Conservation (phyloP, 2,113 vertebrate species). For the Coptodon rendalli region DNA sequence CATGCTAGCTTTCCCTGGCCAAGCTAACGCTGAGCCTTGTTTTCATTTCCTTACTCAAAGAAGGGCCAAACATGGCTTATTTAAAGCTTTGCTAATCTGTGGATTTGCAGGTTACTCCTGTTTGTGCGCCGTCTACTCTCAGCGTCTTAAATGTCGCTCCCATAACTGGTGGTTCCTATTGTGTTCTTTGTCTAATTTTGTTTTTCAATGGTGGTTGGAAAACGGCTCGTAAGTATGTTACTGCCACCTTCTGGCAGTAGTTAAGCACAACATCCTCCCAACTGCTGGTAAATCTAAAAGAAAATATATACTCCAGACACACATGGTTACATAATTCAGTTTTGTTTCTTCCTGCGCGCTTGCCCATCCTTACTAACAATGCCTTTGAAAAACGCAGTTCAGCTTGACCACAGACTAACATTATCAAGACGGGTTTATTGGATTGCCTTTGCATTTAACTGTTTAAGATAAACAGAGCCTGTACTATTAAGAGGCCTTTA, state of each 20-base stretch:
- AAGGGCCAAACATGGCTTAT: background rate
- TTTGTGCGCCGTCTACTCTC: background rate
- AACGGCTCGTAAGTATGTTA: background rate
- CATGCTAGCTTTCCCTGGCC: background rate
- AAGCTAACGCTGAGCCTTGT: background rate
- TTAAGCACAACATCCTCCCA: background rate
- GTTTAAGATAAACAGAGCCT: background rate
- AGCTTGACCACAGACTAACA: background rate
- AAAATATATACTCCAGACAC: background rate
- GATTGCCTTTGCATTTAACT: background rate
- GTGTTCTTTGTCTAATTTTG: background rate
- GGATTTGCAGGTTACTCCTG: background rate
- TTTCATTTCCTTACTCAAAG: background rate
- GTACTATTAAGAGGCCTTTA: background rate
- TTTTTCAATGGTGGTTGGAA: background rate
- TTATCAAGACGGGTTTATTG: background rate
- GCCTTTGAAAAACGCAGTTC: background rate
- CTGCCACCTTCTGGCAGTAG: background rate
- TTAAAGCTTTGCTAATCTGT: background rate
- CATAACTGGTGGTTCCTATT: background rate
- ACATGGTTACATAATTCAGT: background rate
- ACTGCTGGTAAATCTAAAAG: background rate
- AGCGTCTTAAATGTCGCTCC: background rate
- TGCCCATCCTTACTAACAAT: background rate
- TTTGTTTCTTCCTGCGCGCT: fast-evolving